Percentiles rank a stretch among this genome's conserved stretches.
Evolutionary conservation across 2,113 vertebrate genomes (phyloP).

Genomic region (Vulpes ferrilata): DNA sequence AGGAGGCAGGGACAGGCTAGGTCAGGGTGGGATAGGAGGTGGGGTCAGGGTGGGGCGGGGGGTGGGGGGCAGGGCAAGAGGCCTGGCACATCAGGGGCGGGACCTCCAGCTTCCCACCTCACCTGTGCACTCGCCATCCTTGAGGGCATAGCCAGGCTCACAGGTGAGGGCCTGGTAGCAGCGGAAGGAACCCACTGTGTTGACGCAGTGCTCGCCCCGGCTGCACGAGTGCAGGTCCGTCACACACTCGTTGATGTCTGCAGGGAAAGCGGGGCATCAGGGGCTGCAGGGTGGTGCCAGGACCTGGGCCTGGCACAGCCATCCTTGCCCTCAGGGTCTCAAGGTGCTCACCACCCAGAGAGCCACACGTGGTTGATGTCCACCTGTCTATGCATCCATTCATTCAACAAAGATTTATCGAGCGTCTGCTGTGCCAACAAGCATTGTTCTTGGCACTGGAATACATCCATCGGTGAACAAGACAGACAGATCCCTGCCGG

Average conservation of each 20-base stretch:
- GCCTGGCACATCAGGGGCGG: background rate
- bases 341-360: background rate
- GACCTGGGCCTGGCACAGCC: background rate
- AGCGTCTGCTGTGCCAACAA: background rate
- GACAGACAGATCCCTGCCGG: background rate
- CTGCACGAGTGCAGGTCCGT: conserved; percentile 91
- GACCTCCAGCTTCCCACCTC: conserved; percentile 32
- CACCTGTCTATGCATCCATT: background rate
- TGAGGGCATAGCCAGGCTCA: conserved; percentile 89
- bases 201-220: conserved; percentile 91
- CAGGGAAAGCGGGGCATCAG: background rate
- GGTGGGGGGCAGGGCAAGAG: background rate
- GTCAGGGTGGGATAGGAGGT: background rate
- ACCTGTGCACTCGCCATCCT: conserved; percentile 92
- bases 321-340: background rate
- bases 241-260: conserved; percentile 95
- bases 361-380: background rate
- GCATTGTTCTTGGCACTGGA: background rate
- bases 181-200: conserved; percentile 93
- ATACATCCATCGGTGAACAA: background rate
- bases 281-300: background rate
- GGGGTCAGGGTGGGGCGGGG: rapidly evolving
- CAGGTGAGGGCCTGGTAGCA: conserved; percentile 92
- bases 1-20: rapidly evolving
- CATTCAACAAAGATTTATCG: conserved; percentile 64